phyloP scores from a whole-genome alignment of 2,113 vertebrate genomes.

The Taxidea taxus region DNA sequence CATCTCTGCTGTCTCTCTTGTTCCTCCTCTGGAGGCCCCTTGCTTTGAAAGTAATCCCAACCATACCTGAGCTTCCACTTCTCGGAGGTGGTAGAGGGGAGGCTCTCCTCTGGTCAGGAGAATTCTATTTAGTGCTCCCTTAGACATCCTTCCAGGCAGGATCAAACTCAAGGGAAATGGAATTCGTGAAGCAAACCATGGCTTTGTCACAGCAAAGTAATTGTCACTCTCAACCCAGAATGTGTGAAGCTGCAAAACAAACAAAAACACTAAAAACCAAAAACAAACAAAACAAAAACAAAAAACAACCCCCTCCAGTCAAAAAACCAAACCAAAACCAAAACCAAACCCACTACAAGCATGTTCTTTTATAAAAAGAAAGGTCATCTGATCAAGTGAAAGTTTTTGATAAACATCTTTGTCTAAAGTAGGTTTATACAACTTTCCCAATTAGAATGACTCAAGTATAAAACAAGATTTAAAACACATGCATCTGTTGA shows the following conservation, averaged over 20 bases:
- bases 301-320: neutral
- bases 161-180: conserved; percentile 94
- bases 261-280: neutral
- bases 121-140: conserved; percentile 90
- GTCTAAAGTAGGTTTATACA: neutral
- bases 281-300: neutral
- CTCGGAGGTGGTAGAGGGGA: conserved; percentile 88
- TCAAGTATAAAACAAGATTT: conserved; percentile 26
- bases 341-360: neutral
- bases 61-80: conserved; percentile 94
- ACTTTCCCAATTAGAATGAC: conserved; percentile 29
- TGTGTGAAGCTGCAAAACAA: conserved; percentile 90
- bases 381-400: neutral
- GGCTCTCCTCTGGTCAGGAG: conserved; percentile 92
- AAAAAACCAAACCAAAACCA: neutral
- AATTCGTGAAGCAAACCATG: conserved; percentile 95
- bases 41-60: neutral
- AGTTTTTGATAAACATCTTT: neutral
- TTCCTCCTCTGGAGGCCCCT: neutral
- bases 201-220: conserved; percentile 93
- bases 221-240: conserved; percentile 99
- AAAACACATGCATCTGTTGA: neutral
- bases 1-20: neutral
- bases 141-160: conserved; percentile 90
- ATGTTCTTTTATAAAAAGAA: conserved; percentile 33